phyloP scores from a whole-genome alignment of 2,888 invertebrate species.

The Emmelina monodactyla region DNA sequence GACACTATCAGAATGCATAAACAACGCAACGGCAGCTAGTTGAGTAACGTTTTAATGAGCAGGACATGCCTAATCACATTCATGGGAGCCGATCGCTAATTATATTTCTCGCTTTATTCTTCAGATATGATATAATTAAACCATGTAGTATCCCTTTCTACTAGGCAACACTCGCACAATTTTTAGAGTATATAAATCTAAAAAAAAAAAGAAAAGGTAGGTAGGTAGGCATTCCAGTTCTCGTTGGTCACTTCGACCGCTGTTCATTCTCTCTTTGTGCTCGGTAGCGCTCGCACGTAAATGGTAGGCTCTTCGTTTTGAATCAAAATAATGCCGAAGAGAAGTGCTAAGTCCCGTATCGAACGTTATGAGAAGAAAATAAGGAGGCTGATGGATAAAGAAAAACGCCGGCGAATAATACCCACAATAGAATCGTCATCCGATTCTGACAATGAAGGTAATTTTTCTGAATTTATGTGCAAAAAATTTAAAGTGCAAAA shows the following conservation, averaged over 20 bases:
- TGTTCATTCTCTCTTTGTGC: conserved; percentile 4
- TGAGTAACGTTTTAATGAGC: too few relatives aligned
- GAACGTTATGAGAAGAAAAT: conserved; percentile 6
- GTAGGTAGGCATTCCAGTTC: not conserved
- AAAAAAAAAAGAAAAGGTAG: too few relatives aligned
- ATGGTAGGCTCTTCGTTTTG: too few relatives aligned
- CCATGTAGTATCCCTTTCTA: too few relatives aligned
- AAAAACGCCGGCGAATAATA: not conserved
- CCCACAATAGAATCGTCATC: not conserved
- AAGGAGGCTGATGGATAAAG: conserved; percentile 1
- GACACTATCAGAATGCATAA: too few relatives aligned
- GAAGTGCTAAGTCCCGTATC: conserved; percentile 6
- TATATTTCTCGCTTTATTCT: too few relatives aligned
- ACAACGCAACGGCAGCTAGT: too few relatives aligned
- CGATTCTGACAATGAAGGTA: not conserved
- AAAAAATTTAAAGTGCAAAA: not conserved
- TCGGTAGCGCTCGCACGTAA: conserved; percentile 6
- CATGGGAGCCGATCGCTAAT: too few relatives aligned
- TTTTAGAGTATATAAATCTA: not conserved
- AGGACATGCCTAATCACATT: too few relatives aligned
- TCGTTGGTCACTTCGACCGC: not conserved
- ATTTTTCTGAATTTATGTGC: not conserved
- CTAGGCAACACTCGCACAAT: not conserved
- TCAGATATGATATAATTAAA: too few relatives aligned
- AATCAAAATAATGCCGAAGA: conserved; percentile 3